phyloP scores from a whole-genome alignment of 2,113 vertebrate genomes.

The Hemichromis elongatus region DNA sequence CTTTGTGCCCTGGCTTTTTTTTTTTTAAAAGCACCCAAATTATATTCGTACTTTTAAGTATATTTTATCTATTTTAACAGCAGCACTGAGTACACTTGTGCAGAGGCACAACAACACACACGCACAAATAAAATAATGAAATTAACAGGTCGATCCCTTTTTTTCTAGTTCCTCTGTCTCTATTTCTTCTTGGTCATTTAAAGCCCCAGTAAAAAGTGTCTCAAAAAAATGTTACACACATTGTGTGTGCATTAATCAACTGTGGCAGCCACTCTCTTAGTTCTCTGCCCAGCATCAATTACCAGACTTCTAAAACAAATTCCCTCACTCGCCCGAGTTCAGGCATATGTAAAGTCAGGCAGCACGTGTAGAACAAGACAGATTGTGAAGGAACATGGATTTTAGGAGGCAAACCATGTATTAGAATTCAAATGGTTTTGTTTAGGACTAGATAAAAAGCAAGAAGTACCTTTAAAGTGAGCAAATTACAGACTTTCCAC shows the following conservation, averaged over 20 bases:
- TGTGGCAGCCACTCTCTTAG: slow-evolving; percentile 73
- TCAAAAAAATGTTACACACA: slow-evolving; percentile 76
- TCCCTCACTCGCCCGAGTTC: slow-evolving; percentile 56
- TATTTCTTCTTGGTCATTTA: slow-evolving; percentile 78
- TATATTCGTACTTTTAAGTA: neutral
- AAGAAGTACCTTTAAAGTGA: neutral
- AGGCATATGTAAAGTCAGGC: slow-evolving; percentile 38
- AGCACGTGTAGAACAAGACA: slow-evolving; percentile 52
- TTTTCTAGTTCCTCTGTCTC: neutral
- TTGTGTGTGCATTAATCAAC: slow-evolving; percentile 87
- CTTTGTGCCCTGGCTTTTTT: neutral
- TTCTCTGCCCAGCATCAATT: slow-evolving; percentile 86
- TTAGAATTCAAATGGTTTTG: slow-evolving; percentile 44
- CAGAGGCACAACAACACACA: neutral
- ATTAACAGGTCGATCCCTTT: slow-evolving; percentile 7
- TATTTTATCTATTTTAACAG: slow-evolving; percentile 73
- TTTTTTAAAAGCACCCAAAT: neutral
- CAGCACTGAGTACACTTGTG: slow-evolving; percentile 62
- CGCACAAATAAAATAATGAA: neutral
- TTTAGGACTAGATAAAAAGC: neutral
- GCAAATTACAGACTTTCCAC: neutral
- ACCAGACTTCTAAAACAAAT: slow-evolving; percentile 84
- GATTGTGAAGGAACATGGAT: slow-evolving; percentile 20
- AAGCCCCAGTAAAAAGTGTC: slow-evolving; percentile 80
- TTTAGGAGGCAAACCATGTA: slow-evolving; percentile 65